Percentiles rank a stretch among this genome's conserved stretches.
Conservation (phyloP, 2,888 invertebrate species). For the Orthosia gothica region DNA sequence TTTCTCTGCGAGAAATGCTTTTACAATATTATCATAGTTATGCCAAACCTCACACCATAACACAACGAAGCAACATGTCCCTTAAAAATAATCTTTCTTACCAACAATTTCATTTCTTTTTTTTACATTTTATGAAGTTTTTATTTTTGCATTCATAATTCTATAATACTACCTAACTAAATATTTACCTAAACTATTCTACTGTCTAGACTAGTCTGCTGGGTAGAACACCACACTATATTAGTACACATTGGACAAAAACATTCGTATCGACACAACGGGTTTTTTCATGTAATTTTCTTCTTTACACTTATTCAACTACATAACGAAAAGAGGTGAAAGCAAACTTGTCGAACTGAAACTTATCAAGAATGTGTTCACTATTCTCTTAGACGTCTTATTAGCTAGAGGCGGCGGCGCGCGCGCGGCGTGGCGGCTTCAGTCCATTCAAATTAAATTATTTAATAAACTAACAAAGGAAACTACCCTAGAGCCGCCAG, state of each 20-base stretch:
- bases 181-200: slow-evolving; percentile 91
- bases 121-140: slow-evolving; percentile 91
- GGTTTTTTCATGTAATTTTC: slow-evolving; percentile 88
- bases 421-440: slow-evolving; percentile 82
- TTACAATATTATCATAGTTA: slow-evolving; percentile 90
- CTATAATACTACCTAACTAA: slow-evolving; percentile 91
- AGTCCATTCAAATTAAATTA: slow-evolving; percentile 91
- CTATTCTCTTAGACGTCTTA: slow-evolving; percentile 84
- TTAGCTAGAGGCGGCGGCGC: slow-evolving; percentile 75
- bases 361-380: slow-evolving; percentile 89
- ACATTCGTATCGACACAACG: slow-evolving; percentile 89
- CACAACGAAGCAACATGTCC: slow-evolving; percentile 92
- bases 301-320: slow-evolving; percentile 91
- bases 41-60: slow-evolving; percentile 90
- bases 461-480: slow-evolving; percentile 91
- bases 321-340: slow-evolving; percentile 91
- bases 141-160: slow-evolving; percentile 92
- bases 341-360: slow-evolving; percentile 90
- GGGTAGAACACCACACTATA: slow-evolving; percentile 91
- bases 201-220: slow-evolving; percentile 92
- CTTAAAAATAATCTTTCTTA: slow-evolving; percentile 93
- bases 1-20: slow-evolving; percentile 90
- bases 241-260: slow-evolving; percentile 91
- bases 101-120: slow-evolving; percentile 92
- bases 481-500: slow-evolving; percentile 87